These are phyloP conservation scores for Notodromas monacha DNA, from an alignment of 2,888 invertebrate genomes.

Conservation along the genomic window DNA sequence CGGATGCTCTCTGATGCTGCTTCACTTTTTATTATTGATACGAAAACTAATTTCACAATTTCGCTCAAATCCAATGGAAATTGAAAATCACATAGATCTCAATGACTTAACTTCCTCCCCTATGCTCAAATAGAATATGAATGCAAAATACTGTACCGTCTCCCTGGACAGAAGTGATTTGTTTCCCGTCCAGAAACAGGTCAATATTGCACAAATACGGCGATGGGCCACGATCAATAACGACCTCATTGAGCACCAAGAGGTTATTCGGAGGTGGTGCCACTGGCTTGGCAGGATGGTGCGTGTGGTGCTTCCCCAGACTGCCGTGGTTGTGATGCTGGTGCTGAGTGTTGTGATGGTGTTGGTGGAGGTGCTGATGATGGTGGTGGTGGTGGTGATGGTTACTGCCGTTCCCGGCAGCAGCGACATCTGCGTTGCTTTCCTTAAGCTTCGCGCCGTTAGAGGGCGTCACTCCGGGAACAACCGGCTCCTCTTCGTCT, in stretches of 20 bases:
- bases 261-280: conserved; percentile 35
- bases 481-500: conserved; percentile 10
- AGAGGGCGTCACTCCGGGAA: conserved; percentile 16
- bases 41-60: too few relatives aligned
- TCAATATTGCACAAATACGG: conserved; percentile 83
- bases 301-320: background rate
- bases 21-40: too few relatives aligned
- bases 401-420: conserved; percentile 9
- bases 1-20: too few relatives aligned
- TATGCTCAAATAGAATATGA: too few relatives aligned
- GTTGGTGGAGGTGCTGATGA: too few relatives aligned
- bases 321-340: too few relatives aligned
- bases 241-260: conserved; percentile 72
- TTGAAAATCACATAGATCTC: too few relatives aligned
- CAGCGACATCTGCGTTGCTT: conserved; percentile 12
- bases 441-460: conserved; percentile 18
- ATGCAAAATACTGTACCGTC: conserved; percentile 59
- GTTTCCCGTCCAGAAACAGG: conserved; percentile 69
- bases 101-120: too few relatives aligned
- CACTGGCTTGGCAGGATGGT: conserved; percentile 20
- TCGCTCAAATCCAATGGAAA: too few relatives aligned
- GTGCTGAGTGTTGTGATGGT: too few relatives aligned
- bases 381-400: too few relatives aligned
- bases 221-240: conserved; percentile 86
- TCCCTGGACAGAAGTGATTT: conserved; percentile 76